These are phyloP conservation scores for Hirtodrosophila confusa DNA, from an alignment of 2,888 invertebrate genomes.

Conservation along the genomic window DNA sequence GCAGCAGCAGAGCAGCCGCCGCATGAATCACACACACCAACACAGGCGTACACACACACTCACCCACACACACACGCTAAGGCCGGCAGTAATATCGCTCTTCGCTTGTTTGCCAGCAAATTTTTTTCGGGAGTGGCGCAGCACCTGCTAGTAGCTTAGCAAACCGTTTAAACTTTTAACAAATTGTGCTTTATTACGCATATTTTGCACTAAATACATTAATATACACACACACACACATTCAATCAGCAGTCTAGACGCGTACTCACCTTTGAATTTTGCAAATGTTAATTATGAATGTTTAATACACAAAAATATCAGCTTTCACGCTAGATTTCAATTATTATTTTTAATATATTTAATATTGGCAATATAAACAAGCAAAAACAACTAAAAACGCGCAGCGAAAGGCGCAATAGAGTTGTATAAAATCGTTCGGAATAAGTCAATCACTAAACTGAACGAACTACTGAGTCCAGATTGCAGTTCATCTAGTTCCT, in stretches of 20 bases:
- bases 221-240: constrained; percentile 9
- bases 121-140: constrained; percentile 68
- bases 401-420: constrained; percentile 44
- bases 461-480: constrained; percentile 1
- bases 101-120: constrained; percentile 22
- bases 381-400: constrained; percentile 67
- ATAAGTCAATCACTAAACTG: constrained; percentile 6
- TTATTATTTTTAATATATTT: constrained; percentile 16
- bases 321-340: constrained; percentile 10
- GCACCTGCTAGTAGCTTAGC: constrained; percentile 41
- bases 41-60: constrained; percentile 26
- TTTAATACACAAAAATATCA: constrained; percentile 14
- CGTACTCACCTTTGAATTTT: constrained; percentile 54
- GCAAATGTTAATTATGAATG: constrained; percentile 6
- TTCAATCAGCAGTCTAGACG: background rate
- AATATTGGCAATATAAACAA: constrained; percentile 55
- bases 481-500: constrained; percentile 2
- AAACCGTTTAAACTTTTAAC: constrained; percentile 20
- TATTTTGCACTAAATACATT: constrained; percentile 2
- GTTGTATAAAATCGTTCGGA: constrained; percentile 2
- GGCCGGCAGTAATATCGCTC: constrained; percentile 52
- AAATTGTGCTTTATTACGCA: constrained; percentile 2
- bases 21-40: constrained; percentile 71
- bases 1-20: constrained; percentile 57
- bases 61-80: constrained; percentile 17